Percentiles rank a stretch among this genome's conserved stretches.
phyloP scores from a whole-genome alignment of 2,888 invertebrate species.

The Venustoraphidia nigricollis region DNA sequence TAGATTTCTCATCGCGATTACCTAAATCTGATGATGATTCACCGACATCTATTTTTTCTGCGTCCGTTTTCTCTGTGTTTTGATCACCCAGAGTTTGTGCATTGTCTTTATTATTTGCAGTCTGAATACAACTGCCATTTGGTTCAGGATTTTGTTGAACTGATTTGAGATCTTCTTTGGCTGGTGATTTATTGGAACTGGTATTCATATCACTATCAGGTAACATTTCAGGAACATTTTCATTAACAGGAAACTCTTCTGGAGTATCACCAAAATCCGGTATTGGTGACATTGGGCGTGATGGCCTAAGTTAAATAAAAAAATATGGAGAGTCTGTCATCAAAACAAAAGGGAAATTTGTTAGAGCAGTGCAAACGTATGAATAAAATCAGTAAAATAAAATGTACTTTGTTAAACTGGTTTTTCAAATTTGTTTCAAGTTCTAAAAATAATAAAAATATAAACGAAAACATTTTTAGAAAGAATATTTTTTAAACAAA shows the following conservation, averaged over 20 bases:
- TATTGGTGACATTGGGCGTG: constrained; percentile 56
- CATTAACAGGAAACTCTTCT: constrained; percentile 1
- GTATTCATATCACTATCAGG: too few relatives aligned
- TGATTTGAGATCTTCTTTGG: too few relatives aligned
- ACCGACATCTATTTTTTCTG: constrained; percentile 5
- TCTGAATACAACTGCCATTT: background rate
- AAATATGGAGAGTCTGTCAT: background rate
- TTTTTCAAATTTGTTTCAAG: too few relatives aligned
- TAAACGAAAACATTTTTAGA: too few relatives aligned
- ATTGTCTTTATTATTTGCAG: background rate
- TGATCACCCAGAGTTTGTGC: background rate
- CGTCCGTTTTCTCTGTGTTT: constrained; percentile 4
- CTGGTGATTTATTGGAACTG: too few relatives aligned
- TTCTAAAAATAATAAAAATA: too few relatives aligned
- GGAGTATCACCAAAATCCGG: constrained; percentile 40
- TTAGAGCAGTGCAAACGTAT: too few relatives aligned
- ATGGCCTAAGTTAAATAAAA: constrained; percentile 31
- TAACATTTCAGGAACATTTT: too few relatives aligned
- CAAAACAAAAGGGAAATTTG: constrained; percentile 2
- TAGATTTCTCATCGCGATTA: constrained; percentile 22
- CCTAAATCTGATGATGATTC: constrained; percentile 4
- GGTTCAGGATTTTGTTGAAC: too few relatives aligned
- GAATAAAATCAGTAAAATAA: too few relatives aligned
- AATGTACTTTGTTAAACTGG: too few relatives aligned
- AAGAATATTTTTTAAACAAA: too few relatives aligned